Conservation (phyloP, 2,113 vertebrate species). For the Vulpes vulpes region DNA sequence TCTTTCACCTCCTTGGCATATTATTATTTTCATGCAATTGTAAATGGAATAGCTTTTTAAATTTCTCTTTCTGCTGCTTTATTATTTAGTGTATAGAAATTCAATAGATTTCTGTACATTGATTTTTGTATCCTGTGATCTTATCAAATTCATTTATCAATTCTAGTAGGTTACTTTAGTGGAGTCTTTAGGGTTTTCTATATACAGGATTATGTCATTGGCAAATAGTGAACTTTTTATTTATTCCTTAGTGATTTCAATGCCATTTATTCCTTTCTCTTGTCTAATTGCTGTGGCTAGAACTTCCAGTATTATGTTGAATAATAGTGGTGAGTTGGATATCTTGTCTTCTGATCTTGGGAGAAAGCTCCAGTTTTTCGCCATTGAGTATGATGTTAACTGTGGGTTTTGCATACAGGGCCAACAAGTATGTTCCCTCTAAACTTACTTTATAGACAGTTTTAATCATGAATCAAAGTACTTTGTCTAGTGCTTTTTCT, state of each 20-base stretch:
- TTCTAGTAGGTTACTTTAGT: not conserved
- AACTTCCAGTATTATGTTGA: not conserved
- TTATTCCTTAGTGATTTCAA: not conserved
- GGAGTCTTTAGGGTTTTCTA: not conserved
- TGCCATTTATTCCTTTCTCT: not conserved
- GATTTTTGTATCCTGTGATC: not conserved
- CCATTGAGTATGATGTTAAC: not conserved
- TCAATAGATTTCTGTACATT: not conserved
- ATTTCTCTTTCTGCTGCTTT: not conserved
- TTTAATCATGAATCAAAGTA: not conserved
- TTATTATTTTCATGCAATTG: not conserved
- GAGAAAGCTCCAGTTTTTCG: not conserved
- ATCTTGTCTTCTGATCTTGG: not conserved
- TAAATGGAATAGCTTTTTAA: not conserved
- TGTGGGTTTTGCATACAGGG: not conserved
- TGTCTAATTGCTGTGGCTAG: not conserved
- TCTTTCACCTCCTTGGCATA: not conserved
- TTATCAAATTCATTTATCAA: not conserved
- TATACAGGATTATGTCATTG: not conserved
- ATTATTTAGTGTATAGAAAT: not conserved
- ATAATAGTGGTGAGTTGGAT: not conserved
- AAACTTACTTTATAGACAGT: not conserved
- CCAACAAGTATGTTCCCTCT: not conserved
- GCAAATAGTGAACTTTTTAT: not conserved
- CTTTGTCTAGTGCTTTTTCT: not conserved